Evolutionary conservation across 2,797 vertebrate genomes (phyloP).

Genomic region (Gobio occitaniae): DNA sequence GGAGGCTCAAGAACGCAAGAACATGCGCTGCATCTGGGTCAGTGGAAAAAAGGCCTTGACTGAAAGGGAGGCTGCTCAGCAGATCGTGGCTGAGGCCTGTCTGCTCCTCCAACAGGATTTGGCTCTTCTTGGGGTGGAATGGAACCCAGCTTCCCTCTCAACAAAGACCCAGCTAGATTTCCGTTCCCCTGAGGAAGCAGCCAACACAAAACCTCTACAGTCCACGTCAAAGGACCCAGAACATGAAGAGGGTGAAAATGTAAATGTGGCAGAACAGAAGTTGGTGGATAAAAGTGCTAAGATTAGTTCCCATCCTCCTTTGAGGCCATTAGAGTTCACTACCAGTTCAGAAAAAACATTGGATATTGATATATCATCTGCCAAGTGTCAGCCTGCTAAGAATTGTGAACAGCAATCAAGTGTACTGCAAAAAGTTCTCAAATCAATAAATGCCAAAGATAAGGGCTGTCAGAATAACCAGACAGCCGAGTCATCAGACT

Average conservation of each 20-base stretch:
- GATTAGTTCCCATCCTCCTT: not conserved
- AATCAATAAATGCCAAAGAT: slow-evolving; percentile 73
- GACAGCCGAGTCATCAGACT: slow-evolving; percentile 8
- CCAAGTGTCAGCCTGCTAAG: not conserved
- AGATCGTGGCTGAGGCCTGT: slow-evolving; percentile 90
- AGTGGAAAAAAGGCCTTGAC: slow-evolving; percentile 87
- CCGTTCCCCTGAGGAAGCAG: slow-evolving; percentile 32
- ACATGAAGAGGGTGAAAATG: slow-evolving; percentile 13
- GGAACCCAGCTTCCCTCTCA: slow-evolving; percentile 78
- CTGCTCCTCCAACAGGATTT: slow-evolving; percentile 90
- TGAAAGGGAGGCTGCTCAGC: slow-evolving; percentile 86
- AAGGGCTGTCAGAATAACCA: slow-evolving; percentile 47
- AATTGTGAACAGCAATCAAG: slow-evolving; percentile 63
- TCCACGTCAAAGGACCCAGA: not conserved
- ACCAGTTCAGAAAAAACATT: slow-evolving; percentile 27
- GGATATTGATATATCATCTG: not conserved
- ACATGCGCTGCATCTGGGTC: slow-evolving; percentile 86
- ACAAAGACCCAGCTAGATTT: slow-evolving; percentile 41
- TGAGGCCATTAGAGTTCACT: slow-evolving; percentile 31
- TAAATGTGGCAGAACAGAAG: slow-evolving; percentile 6
- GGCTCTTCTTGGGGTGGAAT: slow-evolving; percentile 87
- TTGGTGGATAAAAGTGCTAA: not conserved
- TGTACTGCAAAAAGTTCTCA: slow-evolving; percentile 79
- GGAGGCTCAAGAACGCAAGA: slow-evolving; percentile 87
- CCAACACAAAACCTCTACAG: slow-evolving; percentile 32